Conservation (phyloP, 2,888 invertebrate genomes). For the Chirona hameri region DNA sequence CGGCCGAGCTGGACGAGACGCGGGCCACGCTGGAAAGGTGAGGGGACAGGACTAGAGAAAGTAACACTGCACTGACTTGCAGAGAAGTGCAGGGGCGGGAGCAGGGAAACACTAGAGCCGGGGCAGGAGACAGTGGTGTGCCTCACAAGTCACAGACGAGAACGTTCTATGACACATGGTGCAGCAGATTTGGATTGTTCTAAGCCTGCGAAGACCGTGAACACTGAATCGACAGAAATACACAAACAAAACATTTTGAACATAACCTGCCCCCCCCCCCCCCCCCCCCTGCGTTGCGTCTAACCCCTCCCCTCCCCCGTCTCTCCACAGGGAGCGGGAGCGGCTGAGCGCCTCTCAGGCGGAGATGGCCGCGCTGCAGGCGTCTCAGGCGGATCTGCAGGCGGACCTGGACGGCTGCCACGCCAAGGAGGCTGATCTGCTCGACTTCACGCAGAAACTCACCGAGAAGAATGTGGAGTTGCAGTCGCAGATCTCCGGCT, state of each 20-base stretch:
- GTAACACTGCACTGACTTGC: too few relatives aligned
- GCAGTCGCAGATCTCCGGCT: slow-evolving; percentile 67
- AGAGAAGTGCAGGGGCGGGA: too few relatives aligned
- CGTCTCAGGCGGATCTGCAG: slow-evolving; percentile 60
- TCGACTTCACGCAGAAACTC: slow-evolving; percentile 73
- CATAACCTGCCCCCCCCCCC: too few relatives aligned
- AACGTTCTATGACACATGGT: too few relatives aligned
- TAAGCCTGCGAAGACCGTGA: too few relatives aligned
- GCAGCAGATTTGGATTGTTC: too few relatives aligned
- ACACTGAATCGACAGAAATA: too few relatives aligned
- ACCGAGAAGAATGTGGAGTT: slow-evolving; percentile 70
- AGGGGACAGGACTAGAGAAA: slow-evolving; percentile 39
- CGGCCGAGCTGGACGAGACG: slow-evolving; percentile 11
- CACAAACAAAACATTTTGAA: too few relatives aligned
- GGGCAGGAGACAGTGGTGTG: too few relatives aligned
- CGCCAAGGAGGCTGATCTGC: slow-evolving; percentile 68
- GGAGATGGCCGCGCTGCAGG: slow-evolving; percentile 56
- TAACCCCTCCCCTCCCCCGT: slow-evolving; percentile 34
- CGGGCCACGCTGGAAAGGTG: not conserved
- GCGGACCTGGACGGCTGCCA: slow-evolving; percentile 55
- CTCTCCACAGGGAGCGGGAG: slow-evolving; percentile 57
- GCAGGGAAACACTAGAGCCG: too few relatives aligned
- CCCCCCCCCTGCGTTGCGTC: too few relatives aligned
- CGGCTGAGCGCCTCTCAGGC: slow-evolving; percentile 54
- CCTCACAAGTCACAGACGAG: too few relatives aligned